phyloP scores from a whole-genome alignment of 2,113 vertebrate genomes.

The Pelusios castaneus region DNA sequence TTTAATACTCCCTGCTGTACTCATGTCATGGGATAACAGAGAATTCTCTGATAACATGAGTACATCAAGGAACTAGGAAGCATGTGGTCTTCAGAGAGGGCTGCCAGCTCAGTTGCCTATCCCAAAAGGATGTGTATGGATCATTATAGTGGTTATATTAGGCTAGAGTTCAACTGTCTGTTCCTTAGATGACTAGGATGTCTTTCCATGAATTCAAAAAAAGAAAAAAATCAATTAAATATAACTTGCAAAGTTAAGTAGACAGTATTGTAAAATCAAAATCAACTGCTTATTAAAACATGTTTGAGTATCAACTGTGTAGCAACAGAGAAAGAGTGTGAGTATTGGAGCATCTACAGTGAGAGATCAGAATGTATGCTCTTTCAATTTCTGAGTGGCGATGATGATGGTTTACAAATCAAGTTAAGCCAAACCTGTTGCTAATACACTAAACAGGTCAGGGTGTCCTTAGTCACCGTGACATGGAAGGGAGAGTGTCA shows the following conservation, averaged over 20 bases:
- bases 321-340: background rate
- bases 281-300: slow-evolving; percentile 3
- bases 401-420: background rate
- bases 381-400: background rate
- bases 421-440: background rate
- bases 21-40: background rate
- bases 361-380: background rate
- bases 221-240: background rate
- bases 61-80: background rate
- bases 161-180: background rate
- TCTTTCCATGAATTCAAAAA: background rate
- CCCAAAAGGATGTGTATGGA: background rate
- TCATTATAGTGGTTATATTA: background rate
- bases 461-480: background rate
- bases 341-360: background rate
- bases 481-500: background rate
- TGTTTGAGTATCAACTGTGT: background rate
- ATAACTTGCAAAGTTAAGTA: background rate
- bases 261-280: slow-evolving; percentile 24
- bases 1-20: background rate
- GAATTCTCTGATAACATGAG: background rate
- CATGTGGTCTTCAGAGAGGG: background rate
- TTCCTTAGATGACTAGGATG: background rate
- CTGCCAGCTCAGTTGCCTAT: background rate
- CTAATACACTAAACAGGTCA: too few species aligned